Conservation (phyloP, 2,113 vertebrate species). For the Enhydra lutris region DNA sequence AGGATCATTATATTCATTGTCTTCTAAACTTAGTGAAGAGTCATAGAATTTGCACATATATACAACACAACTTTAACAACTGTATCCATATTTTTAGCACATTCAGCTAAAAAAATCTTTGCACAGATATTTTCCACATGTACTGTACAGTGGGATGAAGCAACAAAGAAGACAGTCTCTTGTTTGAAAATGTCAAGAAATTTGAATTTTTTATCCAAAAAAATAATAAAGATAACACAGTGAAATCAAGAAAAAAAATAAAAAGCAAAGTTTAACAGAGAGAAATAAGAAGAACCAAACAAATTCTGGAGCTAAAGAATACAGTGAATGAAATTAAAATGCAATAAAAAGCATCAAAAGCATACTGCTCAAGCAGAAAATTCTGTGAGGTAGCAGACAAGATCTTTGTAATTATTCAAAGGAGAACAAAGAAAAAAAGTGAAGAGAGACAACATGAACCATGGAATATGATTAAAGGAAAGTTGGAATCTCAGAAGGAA, state of each 20-base stretch:
- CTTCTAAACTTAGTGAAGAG: neutral
- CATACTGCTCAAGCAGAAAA: neutral
- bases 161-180: neutral
- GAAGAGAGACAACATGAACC: neutral
- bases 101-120: neutral
- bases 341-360: neutral
- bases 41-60: neutral
- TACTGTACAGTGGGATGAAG: neutral
- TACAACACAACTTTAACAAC: neutral
- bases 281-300: neutral
- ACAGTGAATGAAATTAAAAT: neutral
- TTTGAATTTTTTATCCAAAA: neutral
- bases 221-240: neutral
- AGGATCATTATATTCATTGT: neutral
- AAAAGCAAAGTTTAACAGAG: neutral
- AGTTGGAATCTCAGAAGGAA: neutral
- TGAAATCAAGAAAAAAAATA: neutral
- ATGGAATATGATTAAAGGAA: neutral
- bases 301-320: neutral
- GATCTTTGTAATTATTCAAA: neutral
- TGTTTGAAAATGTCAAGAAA: constrained; percentile 16
- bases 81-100: neutral
- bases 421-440: neutral
- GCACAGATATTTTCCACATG: neutral
- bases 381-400: neutral